Conservation (phyloP, 2,888 invertebrate genomes). For the Harpalus rufipes region DNA sequence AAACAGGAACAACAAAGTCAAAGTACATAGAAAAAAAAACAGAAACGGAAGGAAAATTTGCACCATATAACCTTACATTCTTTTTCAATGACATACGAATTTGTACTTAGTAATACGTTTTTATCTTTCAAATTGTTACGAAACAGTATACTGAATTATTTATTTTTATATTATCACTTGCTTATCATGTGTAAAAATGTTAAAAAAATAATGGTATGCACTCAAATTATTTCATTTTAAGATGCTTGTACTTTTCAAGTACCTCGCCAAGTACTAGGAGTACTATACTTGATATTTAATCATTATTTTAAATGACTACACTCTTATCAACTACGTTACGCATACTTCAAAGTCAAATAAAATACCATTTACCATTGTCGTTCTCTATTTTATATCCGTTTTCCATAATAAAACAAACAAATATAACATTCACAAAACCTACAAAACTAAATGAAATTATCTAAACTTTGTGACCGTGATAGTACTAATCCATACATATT, state of each 20-base stretch:
- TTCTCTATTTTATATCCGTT: background rate
- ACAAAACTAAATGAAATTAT: no score
- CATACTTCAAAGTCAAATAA: slow-evolving; percentile 47
- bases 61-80: slow-evolving; percentile 55
- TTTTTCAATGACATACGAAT: slow-evolving; percentile 49
- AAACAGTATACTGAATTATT: background rate
- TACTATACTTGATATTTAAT: slow-evolving; percentile 1
- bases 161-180: slow-evolving; percentile 52
- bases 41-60: background rate
- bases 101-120: slow-evolving; percentile 28
- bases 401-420: background rate
- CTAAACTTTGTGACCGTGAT: no score
- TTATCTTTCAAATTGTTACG: slow-evolving; percentile 44
- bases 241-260: background rate
- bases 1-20: background rate
- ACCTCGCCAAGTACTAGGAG: background rate
- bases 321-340: background rate
- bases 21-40: slow-evolving; percentile 44
- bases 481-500: background rate
- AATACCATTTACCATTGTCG: slow-evolving; percentile 45
- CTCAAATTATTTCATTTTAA: background rate
- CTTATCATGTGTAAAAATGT: slow-evolving; percentile 32
- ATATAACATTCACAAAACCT: no score
- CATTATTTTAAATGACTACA: slow-evolving; percentile 21
- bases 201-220: background rate